Evolutionary conservation across 2,888 invertebrate species (phyloP).

Genomic region (Drosophila subsilvestris): DNA sequence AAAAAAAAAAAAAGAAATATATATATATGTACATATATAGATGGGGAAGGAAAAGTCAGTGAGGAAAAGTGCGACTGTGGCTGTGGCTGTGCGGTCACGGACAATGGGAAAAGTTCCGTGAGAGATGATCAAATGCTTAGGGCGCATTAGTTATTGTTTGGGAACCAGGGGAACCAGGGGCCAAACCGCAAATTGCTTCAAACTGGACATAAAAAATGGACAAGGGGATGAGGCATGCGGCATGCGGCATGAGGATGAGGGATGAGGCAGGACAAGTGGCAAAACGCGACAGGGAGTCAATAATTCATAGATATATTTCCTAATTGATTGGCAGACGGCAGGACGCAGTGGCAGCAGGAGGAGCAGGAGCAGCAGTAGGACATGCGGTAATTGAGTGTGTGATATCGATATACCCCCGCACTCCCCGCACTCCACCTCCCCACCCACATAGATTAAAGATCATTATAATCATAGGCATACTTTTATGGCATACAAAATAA

Average conservation of each 20-base stretch:
- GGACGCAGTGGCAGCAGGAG: no score
- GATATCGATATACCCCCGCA: not conserved
- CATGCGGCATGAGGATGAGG: not conserved
- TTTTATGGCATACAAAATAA: not conserved
- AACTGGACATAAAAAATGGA: conserved; percentile 49
- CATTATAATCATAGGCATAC: not conserved
- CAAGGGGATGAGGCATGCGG: not conserved
- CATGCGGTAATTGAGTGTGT: conserved; percentile 28
- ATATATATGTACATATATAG: conserved; percentile 1
- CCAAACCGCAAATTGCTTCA: conserved; percentile 69
- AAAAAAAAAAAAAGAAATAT: conserved; percentile 43
- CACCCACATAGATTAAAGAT: conserved; percentile 6
- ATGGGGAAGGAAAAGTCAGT: conserved; percentile 9
- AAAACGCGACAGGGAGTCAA: conserved; percentile 67
- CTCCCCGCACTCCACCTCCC: no score
- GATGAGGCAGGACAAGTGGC: conserved; percentile 58
- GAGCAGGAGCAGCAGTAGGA: no score
- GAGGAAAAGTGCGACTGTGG: conserved; percentile 8
- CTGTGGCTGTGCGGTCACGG: conserved; percentile 10
- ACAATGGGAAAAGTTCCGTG: not conserved
- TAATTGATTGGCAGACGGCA: conserved; percentile 24
- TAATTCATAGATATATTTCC: conserved; percentile 53
- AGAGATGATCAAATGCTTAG: conserved; percentile 35
- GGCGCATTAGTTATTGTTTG: conserved; percentile 45
- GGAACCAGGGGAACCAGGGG: conserved; percentile 18